These are phyloP conservation scores for Lasioglossum zephyrum DNA, from an alignment of 2,888 invertebrate genomes.

Conservation along the genomic window DNA sequence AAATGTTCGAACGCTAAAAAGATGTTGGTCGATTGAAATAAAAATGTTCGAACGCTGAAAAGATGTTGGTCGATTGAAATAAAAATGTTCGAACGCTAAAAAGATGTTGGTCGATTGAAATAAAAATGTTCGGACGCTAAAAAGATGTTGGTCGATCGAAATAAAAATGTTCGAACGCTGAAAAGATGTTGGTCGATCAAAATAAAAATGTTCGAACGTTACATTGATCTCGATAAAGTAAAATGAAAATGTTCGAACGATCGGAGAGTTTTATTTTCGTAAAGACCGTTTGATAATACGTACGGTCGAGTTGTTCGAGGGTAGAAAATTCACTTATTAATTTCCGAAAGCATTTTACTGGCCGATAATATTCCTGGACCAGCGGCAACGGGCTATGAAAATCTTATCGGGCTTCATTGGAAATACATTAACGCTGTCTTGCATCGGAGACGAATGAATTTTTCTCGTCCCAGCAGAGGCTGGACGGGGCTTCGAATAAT, in stretches of 20 bases:
- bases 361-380: conserved; percentile 26
- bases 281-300: background rate
- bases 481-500: conserved; percentile 34
- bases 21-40: too few relatives aligned
- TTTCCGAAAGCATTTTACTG: conserved; percentile 15
- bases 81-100: background rate
- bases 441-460: conserved; percentile 27
- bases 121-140: too few relatives aligned
- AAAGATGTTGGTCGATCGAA: too few relatives aligned
- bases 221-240: background rate
- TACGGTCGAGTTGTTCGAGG: background rate
- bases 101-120: too few relatives aligned
- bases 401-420: conserved; percentile 35
- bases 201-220: background rate
- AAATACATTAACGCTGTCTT: conserved; percentile 44
- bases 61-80: background rate
- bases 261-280: too few relatives aligned
- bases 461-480: conserved; percentile 22
- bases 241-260: background rate
- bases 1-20: too few relatives aligned
- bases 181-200: background rate
- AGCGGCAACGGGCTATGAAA: conserved; percentile 6
- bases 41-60: background rate
- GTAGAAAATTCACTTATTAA: conserved; percentile 1
- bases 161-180: background rate